phyloP scores from a whole-genome alignment of 2,888 invertebrate genomes.

The Leptopilina syphax region DNA sequence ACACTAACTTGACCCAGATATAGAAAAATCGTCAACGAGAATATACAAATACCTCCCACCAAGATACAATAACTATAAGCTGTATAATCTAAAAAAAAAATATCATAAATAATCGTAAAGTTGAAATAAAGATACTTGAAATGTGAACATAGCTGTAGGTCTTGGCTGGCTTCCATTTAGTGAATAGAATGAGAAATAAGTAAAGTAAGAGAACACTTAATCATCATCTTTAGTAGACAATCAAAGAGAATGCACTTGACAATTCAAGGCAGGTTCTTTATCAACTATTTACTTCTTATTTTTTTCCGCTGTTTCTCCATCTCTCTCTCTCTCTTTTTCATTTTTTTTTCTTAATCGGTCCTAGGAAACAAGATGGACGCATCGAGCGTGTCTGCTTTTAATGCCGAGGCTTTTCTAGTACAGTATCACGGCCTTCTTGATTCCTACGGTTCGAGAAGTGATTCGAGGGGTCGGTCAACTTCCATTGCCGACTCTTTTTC shows the following conservation, averaged over 20 bases:
- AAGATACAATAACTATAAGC: neutral
- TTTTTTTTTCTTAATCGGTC: conserved; percentile 27
- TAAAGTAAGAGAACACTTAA: conserved; percentile 33
- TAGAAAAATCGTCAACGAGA: neutral
- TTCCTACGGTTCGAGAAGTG: conserved; percentile 53
- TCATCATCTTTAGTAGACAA: conserved; percentile 40
- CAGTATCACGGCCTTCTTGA: conserved; percentile 54
- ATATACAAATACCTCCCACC: neutral
- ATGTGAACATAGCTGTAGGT: conserved; percentile 10
- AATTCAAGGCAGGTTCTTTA: conserved; percentile 35
- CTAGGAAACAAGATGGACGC: conserved; percentile 31
- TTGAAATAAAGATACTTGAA: conserved; percentile 10
- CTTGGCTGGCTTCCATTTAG: conserved; percentile 35
- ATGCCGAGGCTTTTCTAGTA: conserved; percentile 54
- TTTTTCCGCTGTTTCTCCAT: neutral
- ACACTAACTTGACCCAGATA: no score
- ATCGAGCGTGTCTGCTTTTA: conserved; percentile 57
- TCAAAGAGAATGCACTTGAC: conserved; percentile 34
- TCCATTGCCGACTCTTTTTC: conserved; percentile 49
- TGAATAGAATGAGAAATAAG: conserved; percentile 34
- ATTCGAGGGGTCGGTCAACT: conserved; percentile 54
- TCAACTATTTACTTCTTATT: conserved; percentile 21
- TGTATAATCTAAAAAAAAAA: neutral
- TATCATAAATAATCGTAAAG: conserved; percentile 6
- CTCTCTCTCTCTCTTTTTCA: neutral